These are phyloP conservation scores for Oikopleura albicans DNA, from an alignment of 23 tunicate species.

Conservation along the genomic window DNA sequence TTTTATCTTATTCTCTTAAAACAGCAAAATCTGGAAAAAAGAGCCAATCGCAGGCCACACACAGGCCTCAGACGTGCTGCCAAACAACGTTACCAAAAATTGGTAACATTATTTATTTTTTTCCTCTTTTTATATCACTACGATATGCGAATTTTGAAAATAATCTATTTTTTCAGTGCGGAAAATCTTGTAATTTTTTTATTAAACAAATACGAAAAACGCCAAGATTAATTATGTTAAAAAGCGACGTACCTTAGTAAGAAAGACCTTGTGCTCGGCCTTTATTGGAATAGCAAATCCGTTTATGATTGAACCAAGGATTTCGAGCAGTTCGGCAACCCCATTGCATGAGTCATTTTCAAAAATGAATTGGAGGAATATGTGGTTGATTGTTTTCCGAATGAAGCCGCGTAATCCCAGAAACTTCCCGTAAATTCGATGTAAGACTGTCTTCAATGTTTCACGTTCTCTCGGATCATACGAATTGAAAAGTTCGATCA, in stretches of 20 bases:
- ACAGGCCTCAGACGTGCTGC: no score
- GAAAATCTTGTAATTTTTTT: no score
- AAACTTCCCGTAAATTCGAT: conserved; percentile 71
- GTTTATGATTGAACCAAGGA: conserved; percentile 70
- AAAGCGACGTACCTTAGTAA: conserved; percentile 7
- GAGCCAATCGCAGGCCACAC: no score
- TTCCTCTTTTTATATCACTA: no score
- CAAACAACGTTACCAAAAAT: no score
- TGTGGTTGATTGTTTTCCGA: conserved; percentile 35
- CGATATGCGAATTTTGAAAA: no score
- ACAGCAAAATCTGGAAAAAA: no score
- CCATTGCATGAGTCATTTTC: conserved; percentile 46
- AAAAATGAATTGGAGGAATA: conserved; percentile 32
- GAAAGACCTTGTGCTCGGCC: conserved; percentile 44
- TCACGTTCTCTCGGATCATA: conserved; percentile 46
- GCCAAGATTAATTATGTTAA: neutral
- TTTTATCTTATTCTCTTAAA: no score
- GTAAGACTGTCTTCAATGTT: conserved; percentile 39
- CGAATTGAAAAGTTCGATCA: conserved; percentile 31
- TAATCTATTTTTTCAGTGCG: no score
- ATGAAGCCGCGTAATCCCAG: conserved; percentile 51
- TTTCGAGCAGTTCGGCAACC: conserved; percentile 57
- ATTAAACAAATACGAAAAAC: no score
- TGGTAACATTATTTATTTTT: no score
- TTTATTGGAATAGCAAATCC: conserved; percentile 57